Conservation (phyloP, 2,888 invertebrate species). For the Petrophora chlorosata region DNA sequence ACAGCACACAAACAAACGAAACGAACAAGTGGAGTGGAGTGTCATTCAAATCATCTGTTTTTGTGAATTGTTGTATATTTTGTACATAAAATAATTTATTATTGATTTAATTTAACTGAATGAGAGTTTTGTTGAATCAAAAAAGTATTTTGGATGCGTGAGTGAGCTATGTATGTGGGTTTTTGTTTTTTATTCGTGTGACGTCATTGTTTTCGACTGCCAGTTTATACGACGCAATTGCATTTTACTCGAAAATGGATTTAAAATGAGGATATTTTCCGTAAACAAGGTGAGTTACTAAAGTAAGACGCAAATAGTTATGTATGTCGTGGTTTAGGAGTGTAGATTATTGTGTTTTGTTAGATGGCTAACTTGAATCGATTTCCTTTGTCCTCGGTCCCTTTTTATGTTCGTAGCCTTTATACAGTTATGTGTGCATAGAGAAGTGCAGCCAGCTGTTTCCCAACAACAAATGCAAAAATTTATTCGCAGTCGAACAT, state of each 20-base stretch:
- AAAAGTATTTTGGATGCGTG: conserved; percentile 49
- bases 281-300: conserved; percentile 65
- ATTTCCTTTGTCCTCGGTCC: conserved; percentile 81
- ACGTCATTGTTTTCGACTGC: conserved; percentile 85
- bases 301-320: conserved; percentile 43
- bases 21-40: conserved; percentile 44
- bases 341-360: conserved; percentile 35
- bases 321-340: conserved; percentile 24
- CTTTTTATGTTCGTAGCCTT: conserved; percentile 42
- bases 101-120: conserved; percentile 60
- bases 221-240: conserved; percentile 86
- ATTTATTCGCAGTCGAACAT: neutral
- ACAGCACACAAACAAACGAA: conserved; percentile 37
- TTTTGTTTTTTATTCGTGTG: conserved; percentile 75
- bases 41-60: conserved; percentile 75
- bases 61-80: conserved; percentile 73
- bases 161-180: conserved; percentile 61
- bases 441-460: conserved; percentile 58
- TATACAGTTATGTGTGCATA: conserved; percentile 34
- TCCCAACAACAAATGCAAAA: conserved; percentile 43
- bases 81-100: conserved; percentile 75
- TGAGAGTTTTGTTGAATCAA: conserved; percentile 48
- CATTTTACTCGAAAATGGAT: conserved; percentile 78
- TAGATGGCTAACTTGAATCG: conserved; percentile 60
- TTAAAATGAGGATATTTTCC: conserved; percentile 76